Conservation (phyloP, 2,888 invertebrate genomes). For the Megaustenia siamemsis region DNA sequence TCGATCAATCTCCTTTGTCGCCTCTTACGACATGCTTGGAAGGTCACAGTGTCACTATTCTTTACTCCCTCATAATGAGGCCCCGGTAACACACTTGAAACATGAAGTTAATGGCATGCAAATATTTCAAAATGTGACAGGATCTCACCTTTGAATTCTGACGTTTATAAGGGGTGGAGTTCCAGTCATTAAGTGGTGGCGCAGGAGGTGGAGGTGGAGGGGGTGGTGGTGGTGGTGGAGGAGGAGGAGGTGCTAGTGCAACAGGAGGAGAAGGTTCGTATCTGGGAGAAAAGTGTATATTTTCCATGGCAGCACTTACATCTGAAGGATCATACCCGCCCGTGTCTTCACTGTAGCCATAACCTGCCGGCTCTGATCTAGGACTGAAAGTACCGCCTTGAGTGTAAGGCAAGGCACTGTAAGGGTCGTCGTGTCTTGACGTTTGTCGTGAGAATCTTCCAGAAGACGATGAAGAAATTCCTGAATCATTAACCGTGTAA, state of each 20-base stretch:
- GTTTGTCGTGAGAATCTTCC: slow-evolving; percentile 31
- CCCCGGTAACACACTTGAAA: too few species aligned
- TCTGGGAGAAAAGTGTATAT: slow-evolving; percentile 32
- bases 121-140: neutral
- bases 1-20: too few species aligned
- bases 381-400: slow-evolving; percentile 26
- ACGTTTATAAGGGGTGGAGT: slow-evolving; percentile 48
- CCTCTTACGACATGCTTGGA: too few species aligned
- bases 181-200: slow-evolving; percentile 53
- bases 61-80: too few species aligned
- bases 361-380: slow-evolving; percentile 6
- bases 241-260: slow-evolving; percentile 54
- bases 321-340: slow-evolving; percentile 38
- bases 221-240: slow-evolving; percentile 60
- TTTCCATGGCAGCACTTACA: slow-evolving; percentile 35
- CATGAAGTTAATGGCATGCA: too few species aligned
- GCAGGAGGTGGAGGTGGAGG: slow-evolving; percentile 61
- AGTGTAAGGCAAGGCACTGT: slow-evolving; percentile 36
- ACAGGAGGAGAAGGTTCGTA: slow-evolving; percentile 55
- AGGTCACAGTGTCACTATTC: too few species aligned
- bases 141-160: slow-evolving; percentile 53
- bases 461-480: slow-evolving; percentile 23
- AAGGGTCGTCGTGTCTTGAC: slow-evolving; percentile 46
- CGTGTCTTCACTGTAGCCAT: neutral
- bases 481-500: slow-evolving; percentile 29